phyloP scores from a whole-genome alignment of 2,113 vertebrate genomes.

The Nothoprocta perdicaria region DNA sequence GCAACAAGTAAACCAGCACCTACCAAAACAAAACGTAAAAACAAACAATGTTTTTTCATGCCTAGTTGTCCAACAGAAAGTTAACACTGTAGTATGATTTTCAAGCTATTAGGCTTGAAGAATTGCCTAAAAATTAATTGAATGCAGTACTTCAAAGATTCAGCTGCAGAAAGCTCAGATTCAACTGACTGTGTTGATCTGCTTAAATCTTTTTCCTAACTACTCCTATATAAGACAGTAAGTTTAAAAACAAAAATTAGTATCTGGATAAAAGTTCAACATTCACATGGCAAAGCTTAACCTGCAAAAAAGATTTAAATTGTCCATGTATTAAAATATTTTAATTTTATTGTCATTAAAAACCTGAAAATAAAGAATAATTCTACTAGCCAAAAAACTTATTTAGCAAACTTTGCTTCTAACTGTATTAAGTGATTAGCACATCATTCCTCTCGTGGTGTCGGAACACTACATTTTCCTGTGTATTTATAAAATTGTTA shows the following conservation, averaged over 20 bases:
- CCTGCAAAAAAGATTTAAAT: not conserved
- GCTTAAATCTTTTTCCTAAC: not conserved
- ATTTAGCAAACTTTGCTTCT: not conserved
- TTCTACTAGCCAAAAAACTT: not conserved
- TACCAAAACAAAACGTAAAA: not conserved
- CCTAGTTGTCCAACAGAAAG: not conserved
- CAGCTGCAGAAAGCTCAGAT: not conserved
- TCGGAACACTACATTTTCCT: not conserved
- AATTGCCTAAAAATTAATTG: not conserved
- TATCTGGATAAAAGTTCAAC: not conserved
- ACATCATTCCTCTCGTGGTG: not conserved
- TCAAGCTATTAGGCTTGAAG: not conserved
- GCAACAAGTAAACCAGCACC: constrained; percentile 75
- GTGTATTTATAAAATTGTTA: not conserved
- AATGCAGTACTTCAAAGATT: not conserved
- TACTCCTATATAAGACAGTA: not conserved
- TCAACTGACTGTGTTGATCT: not conserved
- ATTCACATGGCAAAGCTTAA: not conserved
- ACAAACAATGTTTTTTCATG: not conserved
- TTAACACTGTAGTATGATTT: not conserved
- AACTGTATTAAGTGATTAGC: not conserved
- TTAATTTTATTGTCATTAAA: not conserved
- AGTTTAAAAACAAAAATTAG: not conserved
- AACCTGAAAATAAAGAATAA: not conserved
- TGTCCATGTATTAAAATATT: not conserved